Evolutionary conservation across 1,140 invertebrate genomes (phyloP).

Genomic region (Dryas iulia): DNA sequence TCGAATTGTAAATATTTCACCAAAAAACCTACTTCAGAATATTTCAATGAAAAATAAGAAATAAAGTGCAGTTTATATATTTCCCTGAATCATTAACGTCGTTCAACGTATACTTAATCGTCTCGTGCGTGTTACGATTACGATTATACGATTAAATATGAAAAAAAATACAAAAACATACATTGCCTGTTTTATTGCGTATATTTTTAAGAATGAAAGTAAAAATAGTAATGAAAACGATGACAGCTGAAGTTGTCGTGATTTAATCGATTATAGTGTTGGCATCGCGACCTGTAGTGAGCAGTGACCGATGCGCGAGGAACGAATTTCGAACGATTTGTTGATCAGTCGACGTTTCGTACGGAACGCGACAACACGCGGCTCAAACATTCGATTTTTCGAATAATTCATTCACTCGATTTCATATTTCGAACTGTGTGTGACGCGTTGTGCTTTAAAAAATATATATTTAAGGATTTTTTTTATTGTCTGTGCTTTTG

Average conservation of each 20-base stretch:
- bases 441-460: conserved; percentile 45
- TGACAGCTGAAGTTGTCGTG: background rate
- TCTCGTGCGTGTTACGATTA: conserved; percentile 11
- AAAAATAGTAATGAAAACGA: background rate
- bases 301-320: conserved; percentile 56
- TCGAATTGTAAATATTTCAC: no score
- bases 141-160: background rate
- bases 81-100: conserved; percentile 33
- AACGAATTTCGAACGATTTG: conserved; percentile 35
- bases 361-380: conserved; percentile 53
- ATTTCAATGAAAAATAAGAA: background rate
- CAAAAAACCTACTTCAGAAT: background rate
- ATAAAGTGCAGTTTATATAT: conserved; percentile 1
- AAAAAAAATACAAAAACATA: background rate
- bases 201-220: background rate
- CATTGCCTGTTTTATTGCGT: background rate
- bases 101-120: conserved; percentile 21
- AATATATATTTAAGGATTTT: conserved; percentile 43
- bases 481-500: conserved; percentile 30
- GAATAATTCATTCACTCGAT: conserved; percentile 12
- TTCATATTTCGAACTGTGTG: conserved; percentile 47
- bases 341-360: conserved; percentile 57
- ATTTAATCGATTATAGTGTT: background rate
- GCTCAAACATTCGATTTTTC: background rate
- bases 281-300: conserved; percentile 32